Evolutionary conservation across 2,888 invertebrate genomes (phyloP), one percentile per base, ranked within the genome.

Genomic region (Chirona hameri): DNA sequence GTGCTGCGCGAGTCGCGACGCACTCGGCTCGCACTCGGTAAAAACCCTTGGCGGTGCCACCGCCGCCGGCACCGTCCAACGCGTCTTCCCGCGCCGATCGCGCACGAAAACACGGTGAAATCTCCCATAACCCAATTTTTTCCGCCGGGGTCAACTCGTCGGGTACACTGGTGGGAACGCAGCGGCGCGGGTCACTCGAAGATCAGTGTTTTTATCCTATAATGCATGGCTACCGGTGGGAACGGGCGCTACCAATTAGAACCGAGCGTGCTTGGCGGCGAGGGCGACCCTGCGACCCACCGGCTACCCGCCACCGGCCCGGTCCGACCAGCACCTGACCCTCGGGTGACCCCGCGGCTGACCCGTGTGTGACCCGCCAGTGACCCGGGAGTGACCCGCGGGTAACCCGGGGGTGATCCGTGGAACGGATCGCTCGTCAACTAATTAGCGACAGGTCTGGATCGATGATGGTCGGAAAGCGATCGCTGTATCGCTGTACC

Each of bases 121-220:
- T 76, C 76, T 76, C 76, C 76, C 76, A 76, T 76, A 76, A 76
- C 76, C 76, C 76, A 76, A 76, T 76, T 76, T 76, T 76, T 76
- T 46, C 46, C 39, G 9, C 24, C 76, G 76, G 31, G 76, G 76
- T 76, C 76, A 76, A 76, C 76, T 76, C 10, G 46, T 46, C 39
- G 24, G 39, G 76, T 46, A 18, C 27, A 15, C 46, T 2, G 76
- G 24, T 76, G 76, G 76, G 76, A 76, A 24, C 46, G 46, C 46
- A 10, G 21, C 21, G 24, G 46, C 76, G 76, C 39, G 46, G 76
- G 76, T 76, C 76, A 76, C 76, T 39, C 39, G 39, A 39, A 39
- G 76, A 76, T 39, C 76, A 76, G 76, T 76, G 76, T 76, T 76
- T 76, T 76, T 76, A 76, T 46, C 76, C 76, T 72, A 39, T 76